Conservation (phyloP, 2,113 vertebrate genomes). For the Rhadina sibilatrix region DNA sequence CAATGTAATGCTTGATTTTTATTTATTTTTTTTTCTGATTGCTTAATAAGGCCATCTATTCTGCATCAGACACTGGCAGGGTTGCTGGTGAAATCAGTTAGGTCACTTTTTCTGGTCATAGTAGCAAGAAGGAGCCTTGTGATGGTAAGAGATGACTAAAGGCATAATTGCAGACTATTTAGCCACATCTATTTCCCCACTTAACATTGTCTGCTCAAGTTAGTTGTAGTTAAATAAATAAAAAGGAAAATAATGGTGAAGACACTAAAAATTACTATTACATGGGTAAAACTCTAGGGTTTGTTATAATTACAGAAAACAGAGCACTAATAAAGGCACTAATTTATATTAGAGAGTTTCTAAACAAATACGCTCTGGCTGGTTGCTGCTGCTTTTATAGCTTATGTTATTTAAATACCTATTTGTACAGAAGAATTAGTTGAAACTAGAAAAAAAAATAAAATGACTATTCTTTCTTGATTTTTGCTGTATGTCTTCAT, state of each 20-base stretch:
- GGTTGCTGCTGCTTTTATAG: conserved; percentile 47
- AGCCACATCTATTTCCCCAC: conserved; percentile 79
- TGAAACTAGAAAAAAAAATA: not conserved
- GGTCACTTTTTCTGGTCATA: conserved; percentile 81
- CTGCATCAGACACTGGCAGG: conserved; percentile 75
- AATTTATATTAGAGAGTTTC: conserved; percentile 76
- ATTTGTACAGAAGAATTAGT: conserved; percentile 26
- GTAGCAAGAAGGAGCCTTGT: conserved; percentile 76
- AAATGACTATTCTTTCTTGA: not conserved
- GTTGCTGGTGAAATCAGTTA: conserved; percentile 79
- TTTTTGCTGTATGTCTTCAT: conserved; percentile 6
- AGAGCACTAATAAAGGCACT: conserved; percentile 74
- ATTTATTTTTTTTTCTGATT: conserved; percentile 77
- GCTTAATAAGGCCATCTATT: conserved; percentile 82
- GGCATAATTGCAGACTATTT: conserved; percentile 81
- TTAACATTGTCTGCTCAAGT: conserved; percentile 83
- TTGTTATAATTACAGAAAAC: conserved; percentile 81
- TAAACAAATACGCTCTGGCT: conserved; percentile 62
- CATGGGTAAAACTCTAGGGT: conserved; percentile 73
- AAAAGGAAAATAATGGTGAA: conserved; percentile 79
- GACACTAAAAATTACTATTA: conserved; percentile 74
- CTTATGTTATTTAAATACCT: conserved; percentile 58
- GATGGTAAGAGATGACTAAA: conserved; percentile 80
- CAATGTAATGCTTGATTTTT: conserved; percentile 75
- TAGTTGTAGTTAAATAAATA: conserved; percentile 79